These are phyloP conservation scores for Oceanodroma leucorhoa DNA, from an alignment of 2,797 vertebrate species.

Conservation along the genomic window DNA sequence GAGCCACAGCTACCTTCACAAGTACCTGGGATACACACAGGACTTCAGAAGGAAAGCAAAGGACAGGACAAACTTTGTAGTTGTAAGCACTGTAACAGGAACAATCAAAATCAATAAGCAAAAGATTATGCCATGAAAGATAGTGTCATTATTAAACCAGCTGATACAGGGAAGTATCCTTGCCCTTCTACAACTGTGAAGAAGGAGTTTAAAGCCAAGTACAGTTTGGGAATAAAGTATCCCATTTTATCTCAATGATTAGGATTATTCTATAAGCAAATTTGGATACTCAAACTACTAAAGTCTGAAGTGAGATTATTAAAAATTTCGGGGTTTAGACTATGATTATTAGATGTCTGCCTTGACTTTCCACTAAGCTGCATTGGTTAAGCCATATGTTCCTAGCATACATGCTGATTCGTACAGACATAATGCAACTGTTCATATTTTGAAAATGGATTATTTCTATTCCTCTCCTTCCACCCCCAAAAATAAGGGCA, in stretches of 20 bases:
- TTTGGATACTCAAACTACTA: background rate
- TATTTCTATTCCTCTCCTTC: background rate
- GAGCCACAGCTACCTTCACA: background rate
- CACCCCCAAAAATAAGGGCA: rapidly evolving
- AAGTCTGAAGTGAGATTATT: background rate
- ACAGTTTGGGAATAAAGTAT: background rate
- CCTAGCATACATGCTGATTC: background rate
- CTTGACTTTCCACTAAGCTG: background rate
- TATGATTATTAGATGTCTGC: background rate
- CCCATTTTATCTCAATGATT: background rate
- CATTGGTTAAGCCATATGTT: background rate
- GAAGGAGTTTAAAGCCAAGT: background rate
- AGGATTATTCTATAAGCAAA: background rate
- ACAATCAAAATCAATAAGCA: background rate
- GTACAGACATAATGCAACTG: background rate
- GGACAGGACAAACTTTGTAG: background rate
- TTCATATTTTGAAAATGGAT: background rate
- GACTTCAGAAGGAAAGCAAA: background rate
- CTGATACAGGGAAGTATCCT: background rate
- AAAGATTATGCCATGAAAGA: background rate
- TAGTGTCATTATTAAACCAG: background rate
- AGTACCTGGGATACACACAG: background rate
- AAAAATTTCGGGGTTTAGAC: background rate
- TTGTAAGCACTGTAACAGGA: background rate
- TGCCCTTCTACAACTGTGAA: background rate